phyloP scores from a whole-genome alignment of 2,797 vertebrate species.

The Silurus aristotelis region DNA sequence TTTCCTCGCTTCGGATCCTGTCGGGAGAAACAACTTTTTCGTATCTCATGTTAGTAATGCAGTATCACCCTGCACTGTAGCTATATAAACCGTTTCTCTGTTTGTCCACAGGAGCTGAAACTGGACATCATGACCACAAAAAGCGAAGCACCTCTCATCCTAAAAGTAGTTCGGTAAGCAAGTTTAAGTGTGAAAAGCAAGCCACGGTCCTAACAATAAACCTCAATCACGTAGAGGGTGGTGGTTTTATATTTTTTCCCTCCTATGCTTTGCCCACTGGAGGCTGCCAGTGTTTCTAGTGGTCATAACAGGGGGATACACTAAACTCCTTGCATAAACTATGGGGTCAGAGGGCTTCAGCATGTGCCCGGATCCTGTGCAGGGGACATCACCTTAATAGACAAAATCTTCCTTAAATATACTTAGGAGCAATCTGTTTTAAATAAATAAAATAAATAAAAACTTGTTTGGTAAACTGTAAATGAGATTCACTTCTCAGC shows the following conservation, averaged over 20 bases:
- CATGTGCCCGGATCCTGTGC: conserved; percentile 52
- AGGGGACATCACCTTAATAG: conserved; percentile 33
- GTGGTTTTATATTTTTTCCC: conserved; percentile 11
- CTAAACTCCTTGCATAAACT: conserved; percentile 44
- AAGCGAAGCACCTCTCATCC: not conserved
- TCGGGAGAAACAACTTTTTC: conserved; percentile 54
- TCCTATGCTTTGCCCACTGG: conserved; percentile 57
- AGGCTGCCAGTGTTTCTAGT: conserved; percentile 48
- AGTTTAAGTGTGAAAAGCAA: not conserved
- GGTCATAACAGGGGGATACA: conserved; percentile 51
- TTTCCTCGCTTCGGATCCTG: conserved; percentile 60
- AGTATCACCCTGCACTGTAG: no score
- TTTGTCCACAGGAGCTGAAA: not conserved
- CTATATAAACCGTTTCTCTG: not conserved
- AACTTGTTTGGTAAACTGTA: no score
- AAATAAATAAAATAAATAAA: no score
- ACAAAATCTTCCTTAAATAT: not conserved
- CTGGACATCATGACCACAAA: not conserved
- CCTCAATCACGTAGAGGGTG: not conserved
- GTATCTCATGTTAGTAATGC: not conserved
- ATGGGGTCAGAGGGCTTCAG: conserved; percentile 23
- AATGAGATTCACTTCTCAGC: no score
- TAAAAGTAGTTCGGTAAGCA: not conserved
- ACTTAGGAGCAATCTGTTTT: no score
- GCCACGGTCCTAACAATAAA: not conserved